Conservation (phyloP, 1,140 invertebrate genomes). For the Drosophila gunungcola region DNA sequence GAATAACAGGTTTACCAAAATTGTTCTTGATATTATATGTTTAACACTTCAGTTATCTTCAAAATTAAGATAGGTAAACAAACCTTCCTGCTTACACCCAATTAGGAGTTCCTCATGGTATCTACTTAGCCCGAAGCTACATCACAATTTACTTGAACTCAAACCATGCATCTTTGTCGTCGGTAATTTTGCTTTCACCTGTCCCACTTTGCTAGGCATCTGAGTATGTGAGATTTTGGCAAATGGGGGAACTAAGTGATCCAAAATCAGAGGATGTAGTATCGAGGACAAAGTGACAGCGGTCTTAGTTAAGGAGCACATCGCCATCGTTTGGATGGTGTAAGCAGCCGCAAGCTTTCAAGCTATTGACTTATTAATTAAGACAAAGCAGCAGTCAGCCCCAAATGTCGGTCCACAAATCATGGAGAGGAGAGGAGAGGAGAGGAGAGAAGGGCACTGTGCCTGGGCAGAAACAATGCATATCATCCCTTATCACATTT, state of each 20-base stretch:
- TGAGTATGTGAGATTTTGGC: slow-evolving; percentile 30
- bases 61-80: neutral
- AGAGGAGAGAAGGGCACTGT: neutral
- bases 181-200: slow-evolving; percentile 61
- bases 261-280: neutral
- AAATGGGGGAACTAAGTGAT: neutral
- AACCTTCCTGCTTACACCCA: slow-evolving; percentile 15
- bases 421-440: slow-evolving; percentile 2
- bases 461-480: slow-evolving; percentile 6
- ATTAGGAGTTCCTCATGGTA: slow-evolving; percentile 7
- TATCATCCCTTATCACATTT: slow-evolving; percentile 75
- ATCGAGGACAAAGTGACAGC: slow-evolving; percentile 4
- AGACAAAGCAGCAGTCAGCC: slow-evolving; percentile 54
- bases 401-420: slow-evolving; percentile 18
- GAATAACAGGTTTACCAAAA: too few species aligned
- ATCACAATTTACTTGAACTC: slow-evolving; percentile 32
- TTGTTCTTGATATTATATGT: too few species aligned
- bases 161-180: slow-evolving; percentile 29
- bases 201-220: slow-evolving; percentile 33
- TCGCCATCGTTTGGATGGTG: slow-evolving; percentile 20
- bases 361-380: slow-evolving; percentile 79
- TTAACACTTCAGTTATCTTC: neutral
- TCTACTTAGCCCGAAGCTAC: slow-evolving; percentile 4
- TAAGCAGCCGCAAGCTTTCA: slow-evolving; percentile 43
- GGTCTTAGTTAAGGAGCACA: slow-evolving; percentile 36